Percentiles rank a stretch among this genome's conserved stretches.
Evolutionary conservation across 2,888 invertebrate species (phyloP).

Genomic region (Hyppa rectilinea): DNA sequence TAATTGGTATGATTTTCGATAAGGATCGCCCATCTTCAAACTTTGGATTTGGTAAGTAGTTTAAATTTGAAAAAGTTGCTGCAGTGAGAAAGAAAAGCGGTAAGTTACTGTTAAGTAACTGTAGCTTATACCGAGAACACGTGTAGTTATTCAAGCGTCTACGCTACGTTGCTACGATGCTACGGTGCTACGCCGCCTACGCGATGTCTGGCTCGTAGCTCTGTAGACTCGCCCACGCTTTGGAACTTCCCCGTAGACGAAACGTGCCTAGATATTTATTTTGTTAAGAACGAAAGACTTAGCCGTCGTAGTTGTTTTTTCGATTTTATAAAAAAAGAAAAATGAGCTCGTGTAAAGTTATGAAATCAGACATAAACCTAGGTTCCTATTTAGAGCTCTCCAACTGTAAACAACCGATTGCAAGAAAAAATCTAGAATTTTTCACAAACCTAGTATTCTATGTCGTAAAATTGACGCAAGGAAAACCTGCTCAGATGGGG

Average conservation of each 20-base stretch:
- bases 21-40: constrained; percentile 36
- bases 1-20: constrained; percentile 55
- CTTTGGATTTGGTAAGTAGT: constrained; percentile 59
- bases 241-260: constrained; percentile 69
- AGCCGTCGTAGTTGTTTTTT: background rate
- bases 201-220: constrained; percentile 85
- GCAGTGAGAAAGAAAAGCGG: constrained; percentile 14
- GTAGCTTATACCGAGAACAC: constrained; percentile 67
- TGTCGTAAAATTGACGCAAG: background rate
- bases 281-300: constrained; percentile 1
- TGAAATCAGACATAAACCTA: background rate
- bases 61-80: constrained; percentile 25
- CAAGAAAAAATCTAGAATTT: background rate
- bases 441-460: background rate
- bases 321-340: background rate
- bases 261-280: constrained; percentile 57
- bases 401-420: background rate
- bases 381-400: no score
- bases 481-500: no score
- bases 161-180: constrained; percentile 82
- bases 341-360: background rate
- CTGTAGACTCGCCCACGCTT: constrained; percentile 88
- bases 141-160: constrained; percentile 79
- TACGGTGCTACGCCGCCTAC: constrained; percentile 86
- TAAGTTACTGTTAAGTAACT: constrained; percentile 29